Evolutionary conservation across 1,140 invertebrate species (phyloP), one percentile per base, ranked within the genome.

Genomic region (Drosophila gunungcola): DNA sequence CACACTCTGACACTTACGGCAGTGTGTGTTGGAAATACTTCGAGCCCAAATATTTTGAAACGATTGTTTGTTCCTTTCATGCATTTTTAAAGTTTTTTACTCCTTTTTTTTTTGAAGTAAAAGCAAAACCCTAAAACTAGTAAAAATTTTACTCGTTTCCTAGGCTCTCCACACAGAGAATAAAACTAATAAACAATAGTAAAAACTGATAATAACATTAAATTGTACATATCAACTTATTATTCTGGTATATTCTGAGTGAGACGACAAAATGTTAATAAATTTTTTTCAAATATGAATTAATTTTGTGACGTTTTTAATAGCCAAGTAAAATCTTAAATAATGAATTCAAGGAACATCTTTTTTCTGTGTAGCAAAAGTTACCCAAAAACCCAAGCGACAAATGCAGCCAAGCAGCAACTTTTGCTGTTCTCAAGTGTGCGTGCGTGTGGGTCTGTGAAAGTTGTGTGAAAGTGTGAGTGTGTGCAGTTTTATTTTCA

Each of bases 401-500:
- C 57, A 68, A 69, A 68, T 53, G 68, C 72, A 76, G 32, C 58
- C 65, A 57, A 73, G 72, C 70, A 61, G 45, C 56, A 81, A 86
- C 55, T 65, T 79, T 61, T 77, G 36, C 60, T 65, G 10, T 70
- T 45, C 63, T 45, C 60, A 61, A 61, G 53, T 62, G 60, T 64
- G 21, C 41, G 9, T 46, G 34, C 21, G 13, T 39, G 4, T 45
- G 16, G 32, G 41, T 63, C 45, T 51, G 39, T 51, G 9, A 43
- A 16, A 57, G 12, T 21, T 32, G 5, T 46, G 42, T 64, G 34
- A 36, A 36, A 38, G 38, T 38, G 36, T 53, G 51, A 45, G 52
- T 45, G 55, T 64, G 43, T 69, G 53, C 51, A 63, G 67, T 88
- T 75, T 79, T 68, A 82, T 88, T 80, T 78, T 86, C 45, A 86